A percentile compares a stretch with the other conserved stretches of the same genome.
Evolutionary conservation across 2,113 vertebrate species (phyloP).

Genomic region (Martes martes): DNA sequence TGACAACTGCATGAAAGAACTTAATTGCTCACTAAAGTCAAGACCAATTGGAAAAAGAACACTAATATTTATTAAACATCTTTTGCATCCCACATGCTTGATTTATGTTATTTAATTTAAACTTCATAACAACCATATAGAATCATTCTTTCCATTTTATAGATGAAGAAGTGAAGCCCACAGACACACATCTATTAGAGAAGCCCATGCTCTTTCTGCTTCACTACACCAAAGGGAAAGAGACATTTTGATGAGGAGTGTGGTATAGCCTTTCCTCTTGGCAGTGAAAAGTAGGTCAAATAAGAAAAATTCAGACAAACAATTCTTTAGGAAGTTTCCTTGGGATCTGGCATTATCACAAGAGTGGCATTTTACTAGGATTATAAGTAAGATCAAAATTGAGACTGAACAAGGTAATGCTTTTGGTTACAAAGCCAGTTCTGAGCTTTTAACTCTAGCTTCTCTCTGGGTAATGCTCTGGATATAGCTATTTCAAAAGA

Average conservation of each 20-base stretch:
- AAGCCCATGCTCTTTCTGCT: not conserved
- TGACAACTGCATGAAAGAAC: not conserved
- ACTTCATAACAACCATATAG: not conserved
- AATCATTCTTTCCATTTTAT: constrained; percentile 6
- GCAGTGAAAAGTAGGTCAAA: constrained; percentile 4
- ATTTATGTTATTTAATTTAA: not conserved
- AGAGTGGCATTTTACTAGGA: constrained; percentile 13
- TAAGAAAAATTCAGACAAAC: constrained; percentile 3
- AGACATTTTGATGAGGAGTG: not conserved
- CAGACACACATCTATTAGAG: not conserved
- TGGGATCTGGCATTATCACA: not conserved
- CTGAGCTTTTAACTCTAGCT: not conserved
- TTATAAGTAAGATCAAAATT: not conserved
- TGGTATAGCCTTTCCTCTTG: not conserved
- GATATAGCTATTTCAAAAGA: not conserved
- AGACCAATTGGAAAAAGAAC: not conserved
- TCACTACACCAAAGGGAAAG: not conserved
- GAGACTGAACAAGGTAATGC: not conserved
- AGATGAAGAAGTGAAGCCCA: not conserved
- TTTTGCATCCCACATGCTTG: not conserved
- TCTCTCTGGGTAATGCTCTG: not conserved
- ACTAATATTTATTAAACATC: not conserved
- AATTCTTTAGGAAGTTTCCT: constrained; percentile 6
- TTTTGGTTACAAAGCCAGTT: not conserved
- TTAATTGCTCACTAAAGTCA: not conserved